Conservation (phyloP, 1,140 invertebrate species). For the Philotrypesis tridentata region DNA sequence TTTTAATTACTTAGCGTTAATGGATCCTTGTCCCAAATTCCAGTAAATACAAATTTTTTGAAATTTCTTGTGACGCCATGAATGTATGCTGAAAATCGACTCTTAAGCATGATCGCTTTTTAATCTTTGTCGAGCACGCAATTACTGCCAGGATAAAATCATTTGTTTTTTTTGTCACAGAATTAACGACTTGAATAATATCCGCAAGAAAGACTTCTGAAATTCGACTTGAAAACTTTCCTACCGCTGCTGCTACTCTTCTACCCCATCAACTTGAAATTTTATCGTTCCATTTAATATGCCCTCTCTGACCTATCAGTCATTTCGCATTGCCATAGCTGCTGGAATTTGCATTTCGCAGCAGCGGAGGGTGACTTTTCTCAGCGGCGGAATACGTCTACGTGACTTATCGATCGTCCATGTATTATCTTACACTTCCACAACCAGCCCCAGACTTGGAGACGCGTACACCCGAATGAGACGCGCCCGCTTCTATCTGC, state of each 20-base stretch:
- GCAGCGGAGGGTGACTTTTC: neutral
- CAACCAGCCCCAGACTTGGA: neutral
- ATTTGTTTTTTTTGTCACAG: too few relatives aligned
- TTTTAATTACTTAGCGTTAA: too few relatives aligned
- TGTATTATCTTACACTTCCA: slow-evolving; percentile 1
- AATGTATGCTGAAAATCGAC: too few relatives aligned
- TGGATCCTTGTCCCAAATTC: too few relatives aligned
- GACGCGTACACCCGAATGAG: neutral
- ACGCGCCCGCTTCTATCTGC: neutral
- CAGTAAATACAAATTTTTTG: too few relatives aligned
- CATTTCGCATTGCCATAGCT: neutral
- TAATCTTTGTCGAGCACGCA: too few relatives aligned
- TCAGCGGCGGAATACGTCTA: neutral
- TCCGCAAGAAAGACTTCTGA: neutral
- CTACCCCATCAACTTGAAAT: neutral
- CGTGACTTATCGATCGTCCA: slow-evolving; percentile 16
- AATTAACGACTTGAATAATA: neutral
- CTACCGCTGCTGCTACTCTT: neutral
- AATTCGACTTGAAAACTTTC: neutral
- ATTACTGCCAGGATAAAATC: too few relatives aligned
- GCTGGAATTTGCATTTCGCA: neutral
- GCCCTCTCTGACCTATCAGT: neutral
- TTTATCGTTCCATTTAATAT: slow-evolving; percentile 14
- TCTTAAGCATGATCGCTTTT: too few relatives aligned
- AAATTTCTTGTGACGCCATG: too few relatives aligned